These are phyloP conservation scores for Petrolisthes manimaculis DNA, from an alignment of 2,888 invertebrate species.

Conservation along the genomic window DNA sequence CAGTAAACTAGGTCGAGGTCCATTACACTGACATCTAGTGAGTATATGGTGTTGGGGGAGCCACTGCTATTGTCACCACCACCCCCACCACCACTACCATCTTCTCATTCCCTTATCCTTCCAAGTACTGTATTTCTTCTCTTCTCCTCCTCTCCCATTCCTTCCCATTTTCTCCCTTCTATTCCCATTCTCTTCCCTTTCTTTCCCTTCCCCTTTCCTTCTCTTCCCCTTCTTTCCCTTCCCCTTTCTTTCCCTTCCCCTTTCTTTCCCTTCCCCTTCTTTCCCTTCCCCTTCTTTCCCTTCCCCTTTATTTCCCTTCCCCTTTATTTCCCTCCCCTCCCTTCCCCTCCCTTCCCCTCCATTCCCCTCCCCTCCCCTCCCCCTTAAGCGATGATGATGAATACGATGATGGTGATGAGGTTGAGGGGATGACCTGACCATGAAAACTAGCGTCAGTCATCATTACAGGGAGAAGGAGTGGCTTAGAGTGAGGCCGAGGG, in stretches of 20 bases:
- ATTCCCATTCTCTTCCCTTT: background rate
- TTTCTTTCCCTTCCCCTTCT: background rate
- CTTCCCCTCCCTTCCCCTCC: background rate
- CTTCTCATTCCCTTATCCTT: background rate
- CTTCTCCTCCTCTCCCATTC: background rate
- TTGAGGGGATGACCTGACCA: constrained; percentile 13
- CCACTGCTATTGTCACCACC: too few species aligned
- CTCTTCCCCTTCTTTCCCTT: background rate
- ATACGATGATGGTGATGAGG: constrained; percentile 30
- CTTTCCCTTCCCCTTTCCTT: background rate
- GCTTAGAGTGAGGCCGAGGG: background rate
- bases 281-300: background rate
- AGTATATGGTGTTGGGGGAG: too few species aligned
- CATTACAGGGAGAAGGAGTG: background rate
- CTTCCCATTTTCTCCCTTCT: background rate
- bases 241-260: background rate
- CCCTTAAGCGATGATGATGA: background rate
- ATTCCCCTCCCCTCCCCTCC: background rate
- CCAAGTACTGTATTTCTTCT: background rate
- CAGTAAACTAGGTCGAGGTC: too few species aligned
- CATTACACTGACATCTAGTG: too few species aligned
- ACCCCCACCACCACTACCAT: background rate
- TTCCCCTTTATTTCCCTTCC: background rate
- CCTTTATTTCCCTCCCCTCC: background rate
- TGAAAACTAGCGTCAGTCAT: background rate